These are phyloP conservation scores for Emydura subglobosa DNA, from an alignment of 2,113 vertebrate genomes.

Conservation along the genomic window DNA sequence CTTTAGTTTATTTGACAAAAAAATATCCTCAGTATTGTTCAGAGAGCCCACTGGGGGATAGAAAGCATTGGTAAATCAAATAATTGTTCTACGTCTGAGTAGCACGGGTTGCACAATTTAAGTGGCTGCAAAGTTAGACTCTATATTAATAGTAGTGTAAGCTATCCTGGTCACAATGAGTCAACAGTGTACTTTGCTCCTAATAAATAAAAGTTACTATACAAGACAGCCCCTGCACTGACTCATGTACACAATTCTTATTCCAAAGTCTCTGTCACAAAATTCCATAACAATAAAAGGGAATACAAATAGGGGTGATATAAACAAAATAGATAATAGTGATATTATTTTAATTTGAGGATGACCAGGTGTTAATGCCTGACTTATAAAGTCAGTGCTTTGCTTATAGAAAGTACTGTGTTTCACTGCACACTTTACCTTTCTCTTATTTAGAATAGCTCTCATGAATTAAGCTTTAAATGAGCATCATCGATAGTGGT, in stretches of 20 bases:
- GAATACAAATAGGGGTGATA: background rate
- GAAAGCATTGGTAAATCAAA: background rate
- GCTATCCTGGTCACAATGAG: background rate
- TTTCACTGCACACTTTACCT: background rate
- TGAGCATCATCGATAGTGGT: background rate
- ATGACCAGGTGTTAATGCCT: background rate
- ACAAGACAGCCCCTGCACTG: background rate
- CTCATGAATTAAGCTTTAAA: background rate
- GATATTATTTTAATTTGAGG: constrained; percentile 8
- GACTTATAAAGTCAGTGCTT: background rate
- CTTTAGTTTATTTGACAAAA: constrained; percentile 43
- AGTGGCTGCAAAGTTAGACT: background rate
- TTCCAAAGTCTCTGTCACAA: background rate
- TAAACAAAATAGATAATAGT: background rate
- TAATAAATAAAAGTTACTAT: background rate
- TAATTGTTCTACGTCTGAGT: background rate
- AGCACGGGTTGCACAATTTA: background rate
- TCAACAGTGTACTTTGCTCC: background rate
- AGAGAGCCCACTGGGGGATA: background rate
- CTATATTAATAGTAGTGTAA: background rate
- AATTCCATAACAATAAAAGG: background rate
- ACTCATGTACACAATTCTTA: background rate
- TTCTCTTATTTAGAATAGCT: background rate
- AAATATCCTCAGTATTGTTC: constrained; percentile 2
- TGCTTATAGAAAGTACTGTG: background rate